Evolutionary conservation across 2,888 invertebrate species (phyloP), one percentile per base, ranked within the genome.

Genomic region (Xanthia togata): DNA sequence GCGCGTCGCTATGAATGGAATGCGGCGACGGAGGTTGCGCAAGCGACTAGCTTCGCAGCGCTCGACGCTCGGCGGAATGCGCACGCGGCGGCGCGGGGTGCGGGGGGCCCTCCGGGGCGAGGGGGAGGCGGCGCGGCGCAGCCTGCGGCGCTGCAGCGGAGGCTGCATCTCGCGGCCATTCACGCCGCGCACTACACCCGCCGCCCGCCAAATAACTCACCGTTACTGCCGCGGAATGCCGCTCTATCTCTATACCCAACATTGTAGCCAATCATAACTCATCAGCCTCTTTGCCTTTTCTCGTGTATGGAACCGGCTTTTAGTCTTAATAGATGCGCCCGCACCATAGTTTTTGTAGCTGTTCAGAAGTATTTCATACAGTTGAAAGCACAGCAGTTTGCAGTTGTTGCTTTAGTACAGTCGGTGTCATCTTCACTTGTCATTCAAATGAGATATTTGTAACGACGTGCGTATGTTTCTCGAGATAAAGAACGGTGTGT

Each of bases 111-210:
- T 63, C 85, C 73, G 88, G 80, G 84, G 85, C 82, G 89, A 86
- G 88, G 90, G 91, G 59, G 59, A 81, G 87, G 79, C 79, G 64
- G 83, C 76, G 86, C 85, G 81, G 86, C 86, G 89, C 83, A 84
- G 83, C 84, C 83, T 84, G 83, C 74, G 91, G 90, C 92, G 91
- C 92, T 94, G 94, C 94, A 94, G 93, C 93, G 93, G 93, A 91
- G 94, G 92, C 91, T 94, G 94, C 96, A 95, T 94, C 95, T 91
- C 93, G 93, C 95, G 96, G 95, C 96, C 96, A 96, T 95, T 95
- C 96, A 95, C 96, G 95, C 93, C 93, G 93, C 91, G 89, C 90
- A 78, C 81, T 89, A 76, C 90, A 81, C 90, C 90, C 92, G 92
- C 92, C 79, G 76, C 93, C 94, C 93, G 95, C 96, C 93, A 96